Percentiles rank a stretch among this genome's conserved stretches.
phyloP scores from a whole-genome alignment of 2,888 invertebrate species.

The Peribatodes rhomboidaria region DNA sequence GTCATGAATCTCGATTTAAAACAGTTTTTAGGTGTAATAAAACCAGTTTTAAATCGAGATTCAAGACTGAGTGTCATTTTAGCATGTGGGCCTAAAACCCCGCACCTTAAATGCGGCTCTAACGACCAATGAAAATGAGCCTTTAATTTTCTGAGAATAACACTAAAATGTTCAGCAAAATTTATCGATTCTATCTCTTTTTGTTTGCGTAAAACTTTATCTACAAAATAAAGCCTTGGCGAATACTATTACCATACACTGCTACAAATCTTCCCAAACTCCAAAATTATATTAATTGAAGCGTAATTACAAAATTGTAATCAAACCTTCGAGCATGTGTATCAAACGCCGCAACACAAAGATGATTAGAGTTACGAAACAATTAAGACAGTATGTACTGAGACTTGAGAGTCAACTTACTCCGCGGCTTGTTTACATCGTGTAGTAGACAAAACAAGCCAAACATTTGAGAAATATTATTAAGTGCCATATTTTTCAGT shows the following conservation, averaged over 20 bases:
- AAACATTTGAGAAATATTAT: neutral
- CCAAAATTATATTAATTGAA: slow-evolving; percentile 22
- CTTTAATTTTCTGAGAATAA: too few relatives aligned
- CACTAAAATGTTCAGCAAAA: too few relatives aligned
- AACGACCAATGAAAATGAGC: too few relatives aligned
- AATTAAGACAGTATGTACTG: slow-evolving; percentile 12
- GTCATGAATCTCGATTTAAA: too few relatives aligned
- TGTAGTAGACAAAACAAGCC: neutral
- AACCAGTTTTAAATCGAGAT: too few relatives aligned
- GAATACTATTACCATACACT: neutral
- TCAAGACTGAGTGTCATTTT: too few relatives aligned
- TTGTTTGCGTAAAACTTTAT: too few relatives aligned
- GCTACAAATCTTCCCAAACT: slow-evolving; percentile 1
- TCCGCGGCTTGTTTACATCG: slow-evolving; percentile 10
- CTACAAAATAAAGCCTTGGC: too few relatives aligned
- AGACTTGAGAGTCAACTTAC: slow-evolving; percentile 11
- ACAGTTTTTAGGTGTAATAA: too few relatives aligned
- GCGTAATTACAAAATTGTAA: slow-evolving; percentile 38
- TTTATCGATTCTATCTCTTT: too few relatives aligned
- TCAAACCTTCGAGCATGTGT: slow-evolving; percentile 25
- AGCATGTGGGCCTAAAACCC: too few relatives aligned
- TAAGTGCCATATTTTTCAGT: neutral
- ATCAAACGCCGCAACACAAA: slow-evolving; percentile 31
- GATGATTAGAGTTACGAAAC: slow-evolving; percentile 30
- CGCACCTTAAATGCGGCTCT: too few relatives aligned